phyloP scores from a whole-genome alignment of 2,888 invertebrate genomes.

The Caenorhabditis imperialis region DNA sequence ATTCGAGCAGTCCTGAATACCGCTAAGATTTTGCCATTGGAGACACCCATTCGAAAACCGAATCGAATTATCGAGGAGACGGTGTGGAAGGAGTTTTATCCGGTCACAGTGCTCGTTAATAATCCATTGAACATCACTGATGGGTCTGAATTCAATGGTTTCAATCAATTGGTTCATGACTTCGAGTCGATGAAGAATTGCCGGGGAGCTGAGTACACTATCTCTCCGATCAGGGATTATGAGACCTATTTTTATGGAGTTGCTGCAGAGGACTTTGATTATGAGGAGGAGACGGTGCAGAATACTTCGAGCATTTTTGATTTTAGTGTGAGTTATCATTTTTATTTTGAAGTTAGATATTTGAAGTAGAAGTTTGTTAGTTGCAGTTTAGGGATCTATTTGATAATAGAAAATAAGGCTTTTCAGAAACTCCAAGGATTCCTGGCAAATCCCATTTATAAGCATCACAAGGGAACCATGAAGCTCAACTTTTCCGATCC shows the following conservation, averaged over 20 bases:
- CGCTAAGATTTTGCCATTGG: conserved; percentile 74
- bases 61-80: conserved; percentile 72
- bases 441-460: conserved; percentile 66
- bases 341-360: too few relatives aligned
- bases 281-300: conserved; percentile 43
- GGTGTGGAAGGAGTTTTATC: conserved; percentile 77
- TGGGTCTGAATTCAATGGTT: conserved; percentile 34
- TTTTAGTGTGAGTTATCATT: conserved; percentile 42
- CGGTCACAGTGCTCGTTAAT: conserved; percentile 75
- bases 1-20: conserved; percentile 70
- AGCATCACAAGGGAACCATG: conserved; percentile 69
- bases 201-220: conserved; percentile 70
- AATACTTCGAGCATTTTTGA: conserved; percentile 29
- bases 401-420: neutral
- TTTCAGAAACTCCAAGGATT: conserved; percentile 63
- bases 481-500: conserved; percentile 44
- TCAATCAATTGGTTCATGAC: conserved; percentile 68
- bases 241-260: conserved; percentile 64
- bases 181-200: conserved; percentile 71
- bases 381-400: too few relatives aligned
- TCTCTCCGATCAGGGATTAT: conserved; percentile 74
- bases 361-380: too few relatives aligned
- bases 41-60: conserved; percentile 72
- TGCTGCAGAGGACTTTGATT: conserved; percentile 66
- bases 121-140: conserved; percentile 68